Evolutionary conservation across 2,888 invertebrate genomes (phyloP), one percentile per base, ranked within the genome.

Genomic region (Tetrapedia diversipes): DNA sequence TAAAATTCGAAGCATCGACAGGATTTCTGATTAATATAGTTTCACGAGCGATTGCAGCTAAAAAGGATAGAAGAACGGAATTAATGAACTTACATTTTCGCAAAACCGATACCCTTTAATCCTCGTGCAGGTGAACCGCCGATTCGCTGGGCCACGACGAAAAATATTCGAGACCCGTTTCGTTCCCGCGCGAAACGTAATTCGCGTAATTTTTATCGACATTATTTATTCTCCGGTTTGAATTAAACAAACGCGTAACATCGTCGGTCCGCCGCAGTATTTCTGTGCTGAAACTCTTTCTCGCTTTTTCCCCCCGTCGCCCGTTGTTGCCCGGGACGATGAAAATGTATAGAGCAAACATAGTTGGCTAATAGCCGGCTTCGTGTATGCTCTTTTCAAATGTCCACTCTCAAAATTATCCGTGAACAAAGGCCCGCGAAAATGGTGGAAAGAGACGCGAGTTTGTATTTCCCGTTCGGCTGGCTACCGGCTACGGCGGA

Each of bases 361-460:
- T 14, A 56, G 60, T 29, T 10, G 37, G 27, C 54, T 66, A 67
- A 71, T 66, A 69, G 64, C 51, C n/a, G 27, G 45, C 6, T 27
- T 24, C 34, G n/a, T 57, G 67, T 54, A 53, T 67, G 72, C 56
- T 66, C 68, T 68, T 77, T 83, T 71, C 57, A 67, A 71, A 72
- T 68, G 78, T 70, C 75, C 75, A 71, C 59, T 51, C 56, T 51
- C 54, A 49, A 72, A 74, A 74, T 80, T 69, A 76, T 82, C 54
- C 65, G 34, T 10, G 70, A 65, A 78, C 80, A 80, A 82, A 85
- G 75, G 73, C 39, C 53, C 70, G 72, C 41, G 68, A 82, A 71
- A 79, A 73, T 65, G 37, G 45, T 32, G 41, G 61, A 37, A 59
- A 54, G 53, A 69, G 59, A 64, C 7, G 53, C 69, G 59, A 54